Evolutionary conservation across 2,888 invertebrate genomes (phyloP), one percentile per base, ranked within the genome.

Genomic region (Lymantria monacha): DNA sequence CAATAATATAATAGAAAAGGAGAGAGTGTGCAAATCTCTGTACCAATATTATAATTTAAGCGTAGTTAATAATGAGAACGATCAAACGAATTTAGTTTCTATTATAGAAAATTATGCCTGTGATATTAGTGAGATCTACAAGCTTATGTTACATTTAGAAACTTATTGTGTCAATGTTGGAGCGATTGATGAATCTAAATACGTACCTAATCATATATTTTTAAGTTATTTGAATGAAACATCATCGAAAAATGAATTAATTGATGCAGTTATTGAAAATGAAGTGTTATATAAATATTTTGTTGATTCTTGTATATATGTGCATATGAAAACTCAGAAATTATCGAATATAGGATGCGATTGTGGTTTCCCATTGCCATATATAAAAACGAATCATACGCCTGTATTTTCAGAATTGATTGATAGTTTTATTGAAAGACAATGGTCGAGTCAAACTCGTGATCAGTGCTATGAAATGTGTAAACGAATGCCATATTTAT

Each of bases 311-410:
- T 94, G 94, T 74, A 81, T 93, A 66, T 92, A 92, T 49, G 83
- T 93, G 0, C 93, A 93, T 79, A 69, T 81, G 47, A 85, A 88
- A 44, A 84, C 78, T 30, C 83, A 83, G 68, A 87, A 72, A 64
- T 66, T 79, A 0, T 72, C 75, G n/a, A 85, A 83, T 65, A 69
- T 83, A 5, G 91, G 91, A 42, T 94, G 94, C 67, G 83, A 84
- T 49, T 95, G 95, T 69, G 92, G 93, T 9, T 93, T 91, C 69
- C 93, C 94, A 0, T 74, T 93, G 31, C 93, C 94, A 0, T 91
- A 81, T 51, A 83, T 85, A 0, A 74, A 88, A 67, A 83, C 79
- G 42, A 81, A 81, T 64, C 76, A 80, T 58, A 74, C 74, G 72
- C 89, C 84, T 63, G 87, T 88, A 37, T 94, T 91, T 78, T 85